Conservation (phyloP, 2,113 vertebrate species). For the Plectropomus leopardus region DNA sequence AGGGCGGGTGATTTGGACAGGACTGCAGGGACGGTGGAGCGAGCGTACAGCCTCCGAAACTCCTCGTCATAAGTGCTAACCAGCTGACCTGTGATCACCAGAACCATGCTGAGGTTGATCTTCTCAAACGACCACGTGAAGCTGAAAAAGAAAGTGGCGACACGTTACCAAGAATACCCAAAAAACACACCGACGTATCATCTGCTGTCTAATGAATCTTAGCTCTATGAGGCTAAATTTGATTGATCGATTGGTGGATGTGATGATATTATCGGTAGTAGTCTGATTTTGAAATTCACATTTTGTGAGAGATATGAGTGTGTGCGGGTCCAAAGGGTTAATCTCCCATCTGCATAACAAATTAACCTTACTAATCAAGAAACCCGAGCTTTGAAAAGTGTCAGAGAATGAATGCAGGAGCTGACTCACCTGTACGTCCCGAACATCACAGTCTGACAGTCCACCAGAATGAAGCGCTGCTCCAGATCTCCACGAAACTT, state of each 20-base stretch:
- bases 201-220: no score
- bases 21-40: constrained; percentile 84
- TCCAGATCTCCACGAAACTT: constrained; percentile 93
- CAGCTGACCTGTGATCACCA: constrained; percentile 92
- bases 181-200: no score
- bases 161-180: not conserved
- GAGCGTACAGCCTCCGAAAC: constrained; percentile 91
- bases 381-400: no score
- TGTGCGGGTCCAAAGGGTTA: no score
- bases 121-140: constrained; percentile 96
- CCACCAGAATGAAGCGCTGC: constrained; percentile 92
- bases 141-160: constrained; percentile 74
- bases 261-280: no score
- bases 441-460: constrained; percentile 91
- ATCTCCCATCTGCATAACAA: no score
- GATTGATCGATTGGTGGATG: no score
- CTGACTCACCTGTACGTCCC: constrained; percentile 89
- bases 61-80: constrained; percentile 93
- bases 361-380: no score
- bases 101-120: constrained; percentile 93
- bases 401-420: not conserved
- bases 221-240: no score
- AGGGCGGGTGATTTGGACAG: constrained; percentile 56
- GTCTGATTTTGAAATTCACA: no score
- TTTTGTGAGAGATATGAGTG: no score